Evolutionary conservation across 2,113 vertebrate species (phyloP).

Genomic region (Leucopsar rothschildi): DNA sequence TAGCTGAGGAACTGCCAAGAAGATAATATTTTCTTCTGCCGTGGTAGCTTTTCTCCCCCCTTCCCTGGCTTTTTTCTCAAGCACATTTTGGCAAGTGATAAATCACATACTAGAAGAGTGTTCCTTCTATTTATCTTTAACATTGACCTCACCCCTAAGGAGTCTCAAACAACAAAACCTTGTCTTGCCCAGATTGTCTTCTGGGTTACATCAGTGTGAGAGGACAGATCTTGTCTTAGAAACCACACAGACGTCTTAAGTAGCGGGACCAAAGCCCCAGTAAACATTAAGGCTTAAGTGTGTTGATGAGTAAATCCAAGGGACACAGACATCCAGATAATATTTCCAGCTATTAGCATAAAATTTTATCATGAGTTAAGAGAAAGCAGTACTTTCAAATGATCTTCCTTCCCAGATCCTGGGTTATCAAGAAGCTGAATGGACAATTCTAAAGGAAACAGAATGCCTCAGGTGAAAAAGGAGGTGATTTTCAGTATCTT

Average conservation of each 20-base stretch:
- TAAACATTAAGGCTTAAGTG: neutral
- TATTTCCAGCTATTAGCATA: neutral
- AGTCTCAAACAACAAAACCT: neutral
- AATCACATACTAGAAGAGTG: constrained; percentile 6
- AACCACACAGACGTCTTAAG: neutral
- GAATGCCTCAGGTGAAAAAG: neutral
- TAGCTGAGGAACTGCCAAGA: neutral
- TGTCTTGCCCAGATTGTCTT: neutral
- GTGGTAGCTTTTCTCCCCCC: neutral
- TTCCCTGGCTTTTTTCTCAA: neutral
- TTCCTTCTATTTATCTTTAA: constrained; percentile 28
- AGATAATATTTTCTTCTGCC: neutral
- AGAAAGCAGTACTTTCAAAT: neutral
- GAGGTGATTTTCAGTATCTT: neutral
- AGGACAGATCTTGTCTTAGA: neutral
- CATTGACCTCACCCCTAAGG: constrained; percentile 6
- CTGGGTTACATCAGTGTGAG: neutral
- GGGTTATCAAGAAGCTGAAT: neutral
- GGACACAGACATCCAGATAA: neutral
- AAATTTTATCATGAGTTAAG: neutral
- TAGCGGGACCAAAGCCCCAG: neutral
- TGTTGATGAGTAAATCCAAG: neutral
- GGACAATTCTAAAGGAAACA: neutral
- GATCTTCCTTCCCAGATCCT: neutral
- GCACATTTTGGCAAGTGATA: constrained; percentile 24